Base-by-base conservation (phyloP, 2,113 vertebrate species). In the Lophotis ruficrista region DNA sequence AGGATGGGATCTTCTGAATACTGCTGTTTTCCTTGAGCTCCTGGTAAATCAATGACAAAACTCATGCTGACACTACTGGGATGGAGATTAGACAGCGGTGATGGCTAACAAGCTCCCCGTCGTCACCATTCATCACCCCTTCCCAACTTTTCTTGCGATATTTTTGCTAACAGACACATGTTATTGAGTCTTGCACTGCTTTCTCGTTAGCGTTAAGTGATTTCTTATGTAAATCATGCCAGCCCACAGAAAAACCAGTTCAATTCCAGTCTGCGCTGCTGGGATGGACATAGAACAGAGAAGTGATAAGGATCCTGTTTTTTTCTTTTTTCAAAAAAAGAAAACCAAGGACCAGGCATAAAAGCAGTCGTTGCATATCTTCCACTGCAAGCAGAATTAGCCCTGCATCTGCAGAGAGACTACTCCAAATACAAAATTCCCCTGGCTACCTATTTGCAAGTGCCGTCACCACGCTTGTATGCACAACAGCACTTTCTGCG, bases 201-300 rank as follows among this genome's bases (percentile, higher is more conserved):
- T 75, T 48, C 69, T 92, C 60, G 60, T 93, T 84, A 92, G 68
- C 35, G 22, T 6, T 61, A 69, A 85, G 53, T 45, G 79, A 96
- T 78, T 90, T 62, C 90, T 93, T 57, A 89, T 82, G 80, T 71
- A 95, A 96, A 92, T 92, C 0, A 0, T 33, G 54, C 43, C 72
- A 94, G 80, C 87, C 83, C 94, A 90, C 83, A 84, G 90, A 90
- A 96, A 93, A 94, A 93, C 60, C 94, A 94, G 86, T 93, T 96
- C 69, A 48, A 80, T 95, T 90, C 86, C 93, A 92, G 88, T 64
- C 64, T 87, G 86, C 33, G 16, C 10, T 68, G 86, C 69, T 81
- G 89, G 19, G 72, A 71, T 91, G 80, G 92, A 96, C 83, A 79
- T 0, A 68, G 56, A 94, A 87, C 48, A 83, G 61, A 94, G 25